Evolutionary conservation across 2,797 vertebrate species (phyloP).

Genomic region (Sciurus vulgaris): DNA sequence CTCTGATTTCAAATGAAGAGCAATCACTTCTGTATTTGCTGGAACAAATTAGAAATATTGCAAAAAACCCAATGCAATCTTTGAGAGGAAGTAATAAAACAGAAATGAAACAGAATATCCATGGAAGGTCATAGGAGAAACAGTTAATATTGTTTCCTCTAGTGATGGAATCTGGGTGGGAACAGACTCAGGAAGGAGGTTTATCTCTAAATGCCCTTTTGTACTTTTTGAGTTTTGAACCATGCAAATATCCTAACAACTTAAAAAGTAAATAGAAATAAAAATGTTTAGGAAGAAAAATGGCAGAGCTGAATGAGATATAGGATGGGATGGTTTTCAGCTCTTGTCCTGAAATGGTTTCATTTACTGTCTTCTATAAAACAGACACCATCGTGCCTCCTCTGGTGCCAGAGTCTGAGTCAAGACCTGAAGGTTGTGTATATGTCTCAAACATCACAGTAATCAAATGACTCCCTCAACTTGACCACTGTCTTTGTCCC

Average conservation of each 20-base stretch:
- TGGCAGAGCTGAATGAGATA: not conserved
- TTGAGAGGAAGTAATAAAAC: constrained; percentile 13
- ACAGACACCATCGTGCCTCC: not conserved
- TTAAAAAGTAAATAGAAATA: constrained; percentile 26
- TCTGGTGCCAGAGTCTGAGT: not conserved
- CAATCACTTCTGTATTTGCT: constrained; percentile 16
- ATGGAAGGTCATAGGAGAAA: not conserved
- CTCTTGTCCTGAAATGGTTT: constrained; percentile 36
- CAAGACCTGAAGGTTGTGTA: not conserved
- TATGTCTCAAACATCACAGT: not conserved
- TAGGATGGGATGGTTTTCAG: not conserved
- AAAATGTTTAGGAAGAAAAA: constrained; percentile 30
- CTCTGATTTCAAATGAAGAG: not conserved
- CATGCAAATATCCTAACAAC: not conserved
- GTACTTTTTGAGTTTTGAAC: constrained; percentile 11
- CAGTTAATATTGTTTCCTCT: not conserved
- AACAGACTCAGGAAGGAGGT: not conserved
- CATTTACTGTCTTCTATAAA: not conserved
- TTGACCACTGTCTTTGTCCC: constrained; percentile 9
- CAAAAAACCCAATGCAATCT: constrained; percentile 13
- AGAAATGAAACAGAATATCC: constrained; percentile 15
- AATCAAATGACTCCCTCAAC: not conserved
- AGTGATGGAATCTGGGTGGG: not conserved
- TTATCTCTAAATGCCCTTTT: not conserved
- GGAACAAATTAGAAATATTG: constrained; percentile 28